Conservation (phyloP, 2,888 invertebrate species). For the Melitaea athalia region DNA sequence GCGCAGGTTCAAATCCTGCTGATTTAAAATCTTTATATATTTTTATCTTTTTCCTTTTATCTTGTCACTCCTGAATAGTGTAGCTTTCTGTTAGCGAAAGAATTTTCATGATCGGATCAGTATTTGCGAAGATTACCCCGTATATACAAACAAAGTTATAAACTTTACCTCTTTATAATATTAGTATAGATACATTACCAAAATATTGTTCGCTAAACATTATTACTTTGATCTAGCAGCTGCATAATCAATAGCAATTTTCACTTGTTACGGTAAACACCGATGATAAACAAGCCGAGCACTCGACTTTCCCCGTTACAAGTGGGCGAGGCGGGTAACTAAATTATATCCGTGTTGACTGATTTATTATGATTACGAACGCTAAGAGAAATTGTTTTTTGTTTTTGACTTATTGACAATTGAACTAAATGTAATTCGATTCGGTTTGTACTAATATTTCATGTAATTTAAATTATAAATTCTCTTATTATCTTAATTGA, state of each 20-base stretch:
- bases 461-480: background rate
- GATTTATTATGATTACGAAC: constrained; percentile 37
- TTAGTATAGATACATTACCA: too few relatives aligned
- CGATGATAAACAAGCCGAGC: constrained; percentile 30
- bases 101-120: too few relatives aligned
- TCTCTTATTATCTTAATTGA: background rate
- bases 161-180: too few relatives aligned
- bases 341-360: constrained; percentile 37
- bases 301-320: constrained; percentile 34
- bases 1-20: too few relatives aligned
- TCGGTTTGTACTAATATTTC: background rate
- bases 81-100: too few relatives aligned
- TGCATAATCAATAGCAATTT: constrained; percentile 34
- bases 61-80: too few relatives aligned
- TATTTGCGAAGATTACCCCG: too few relatives aligned
- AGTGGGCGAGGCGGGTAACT: constrained; percentile 37
- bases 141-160: too few relatives aligned
- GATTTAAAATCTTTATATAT: too few relatives aligned
- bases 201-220: background rate
- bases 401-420: constrained; percentile 9
- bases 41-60: too few relatives aligned
- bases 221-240: constrained; percentile 8
- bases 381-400: constrained; percentile 31
- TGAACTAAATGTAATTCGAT: background rate
- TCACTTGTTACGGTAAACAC: constrained; percentile 35